Base-by-base conservation (phyloP, 1,140 invertebrate species). In the Sitophilus oryzae region DNA sequence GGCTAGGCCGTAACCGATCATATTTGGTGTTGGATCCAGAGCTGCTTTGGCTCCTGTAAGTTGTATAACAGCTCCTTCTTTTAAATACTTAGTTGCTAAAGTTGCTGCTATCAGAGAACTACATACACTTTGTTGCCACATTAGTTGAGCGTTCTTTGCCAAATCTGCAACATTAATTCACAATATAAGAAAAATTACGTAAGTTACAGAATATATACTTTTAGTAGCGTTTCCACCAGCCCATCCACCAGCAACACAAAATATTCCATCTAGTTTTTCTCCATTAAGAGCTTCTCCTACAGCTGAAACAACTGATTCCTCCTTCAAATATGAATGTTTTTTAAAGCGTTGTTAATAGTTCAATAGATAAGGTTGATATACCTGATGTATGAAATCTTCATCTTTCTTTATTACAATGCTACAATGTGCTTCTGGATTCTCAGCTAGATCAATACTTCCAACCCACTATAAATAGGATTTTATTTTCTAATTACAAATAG, bases 91-190 rank as follows among this genome's bases (percentile, higher is more conserved):
- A 1, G 90, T 76, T 8, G 93, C 94, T 51, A 99, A 74, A 49
- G 85, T 81, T 2, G 93, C 86, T 2, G 94, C 87, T 64, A 99
- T 95, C 18, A 83, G 76, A 0, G 95, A 98, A 58, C 89, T 93
- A 93, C 93, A 98, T 8, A 98, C 91, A 71, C 92, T 96, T 69
- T 98, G 96, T 56, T 88, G 87, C 90, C 92, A 95, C 91, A 97
- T 96, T 15, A 93, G 67, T 65, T 97, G 93, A 21, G 86, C 75
- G 72, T 89, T 93, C 71, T 93, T 91, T 16, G 93, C 77, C 63
- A 97, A 84, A 70, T 93, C 89, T 76, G 11, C 11, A 30, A 30
- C 25, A 30, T n/a, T n/a, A 30, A 30, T 30, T 6, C 11, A 30
- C 25, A 6, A 30, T 6, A n/a, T n/a, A n/a, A 30, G 11, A 6